These are phyloP conservation scores for Epiblema foenella DNA, from an alignment of 2,888 invertebrate genomes.

Conservation along the genomic window DNA sequence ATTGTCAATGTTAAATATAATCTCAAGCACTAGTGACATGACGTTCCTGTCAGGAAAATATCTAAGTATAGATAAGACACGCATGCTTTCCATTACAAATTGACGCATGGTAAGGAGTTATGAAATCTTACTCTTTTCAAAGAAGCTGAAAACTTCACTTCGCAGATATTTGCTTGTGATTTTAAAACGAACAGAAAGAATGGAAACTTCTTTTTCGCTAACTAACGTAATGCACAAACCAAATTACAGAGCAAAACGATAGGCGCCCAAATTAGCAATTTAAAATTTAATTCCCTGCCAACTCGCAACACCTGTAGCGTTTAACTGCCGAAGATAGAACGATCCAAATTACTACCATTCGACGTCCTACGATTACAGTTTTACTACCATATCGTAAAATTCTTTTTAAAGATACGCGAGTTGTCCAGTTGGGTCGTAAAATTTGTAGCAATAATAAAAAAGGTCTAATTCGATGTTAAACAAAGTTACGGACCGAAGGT, in stretches of 20 bases:
- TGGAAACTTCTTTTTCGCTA: conserved; percentile 3
- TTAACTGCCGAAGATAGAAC: conserved; percentile 51
- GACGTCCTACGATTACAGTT: conserved; percentile 62
- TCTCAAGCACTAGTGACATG: no score
- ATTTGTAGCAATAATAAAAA: conserved; percentile 52
- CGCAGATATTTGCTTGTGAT: no score
- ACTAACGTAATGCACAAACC: conserved; percentile 41
- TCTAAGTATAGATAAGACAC: no score
- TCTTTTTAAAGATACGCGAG: conserved; percentile 48
- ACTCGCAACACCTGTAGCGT: conserved; percentile 57
- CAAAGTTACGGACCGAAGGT: conserved; percentile 31
- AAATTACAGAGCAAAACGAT: conserved; percentile 40
- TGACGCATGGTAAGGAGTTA: no score
- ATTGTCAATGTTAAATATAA: no score
- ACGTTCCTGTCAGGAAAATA: no score
- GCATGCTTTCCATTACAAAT: no score
- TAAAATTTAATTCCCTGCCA: conserved; percentile 47
- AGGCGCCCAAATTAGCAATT: conserved; percentile 41
- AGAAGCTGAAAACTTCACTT: no score
- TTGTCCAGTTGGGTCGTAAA: conserved; percentile 53
- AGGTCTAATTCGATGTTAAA: conserved; percentile 44
- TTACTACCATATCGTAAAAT: conserved; percentile 61
- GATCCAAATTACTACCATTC: conserved; percentile 55
- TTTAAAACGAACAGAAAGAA: not conserved
- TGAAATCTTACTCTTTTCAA: no score